Evolutionary conservation across 2,888 invertebrate species (phyloP).

Genomic region (Germaria angustata): DNA sequence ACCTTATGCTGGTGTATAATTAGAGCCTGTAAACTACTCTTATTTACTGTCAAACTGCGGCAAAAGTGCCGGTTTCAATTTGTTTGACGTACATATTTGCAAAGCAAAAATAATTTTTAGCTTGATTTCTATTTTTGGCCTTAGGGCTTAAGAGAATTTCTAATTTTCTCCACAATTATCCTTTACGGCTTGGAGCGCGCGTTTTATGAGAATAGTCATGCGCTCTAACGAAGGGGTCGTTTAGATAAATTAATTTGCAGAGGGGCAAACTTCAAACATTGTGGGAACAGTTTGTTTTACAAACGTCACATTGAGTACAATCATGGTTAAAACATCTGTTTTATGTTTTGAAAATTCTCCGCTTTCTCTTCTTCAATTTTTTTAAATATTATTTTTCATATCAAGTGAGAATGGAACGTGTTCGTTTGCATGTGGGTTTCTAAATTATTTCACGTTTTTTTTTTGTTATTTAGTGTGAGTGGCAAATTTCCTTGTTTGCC

Average conservation of each 20-base stretch:
- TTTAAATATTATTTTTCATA: neutral
- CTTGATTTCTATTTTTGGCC: too few relatives aligned
- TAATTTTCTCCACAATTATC: conserved; percentile 32
- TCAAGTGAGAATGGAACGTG: neutral
- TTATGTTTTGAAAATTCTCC: conserved; percentile 38
- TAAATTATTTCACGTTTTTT: too few relatives aligned
- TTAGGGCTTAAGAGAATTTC: too few relatives aligned
- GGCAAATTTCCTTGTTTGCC: conserved; percentile 39
- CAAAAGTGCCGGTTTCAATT: too few relatives aligned
- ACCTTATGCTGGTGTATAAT: too few relatives aligned
- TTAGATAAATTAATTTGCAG: conserved; percentile 35
- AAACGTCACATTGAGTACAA: too few relatives aligned
- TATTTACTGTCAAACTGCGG: too few relatives aligned
- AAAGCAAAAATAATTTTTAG: too few relatives aligned
- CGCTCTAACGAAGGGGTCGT: conserved; percentile 1
- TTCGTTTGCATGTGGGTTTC: neutral
- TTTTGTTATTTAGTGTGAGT: conserved; percentile 40
- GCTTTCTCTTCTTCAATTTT: neutral
- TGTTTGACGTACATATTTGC: too few relatives aligned
- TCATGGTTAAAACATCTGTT: conserved; percentile 50
- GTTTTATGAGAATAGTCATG: conserved; percentile 40
- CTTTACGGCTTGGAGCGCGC: conserved; percentile 32
- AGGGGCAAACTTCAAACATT: conserved; percentile 21
- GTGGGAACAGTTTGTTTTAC: conserved; percentile 27
- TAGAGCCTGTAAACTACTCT: too few relatives aligned